phyloP scores from a whole-genome alignment of 2,113 vertebrate species.

The Passer montanus region DNA sequence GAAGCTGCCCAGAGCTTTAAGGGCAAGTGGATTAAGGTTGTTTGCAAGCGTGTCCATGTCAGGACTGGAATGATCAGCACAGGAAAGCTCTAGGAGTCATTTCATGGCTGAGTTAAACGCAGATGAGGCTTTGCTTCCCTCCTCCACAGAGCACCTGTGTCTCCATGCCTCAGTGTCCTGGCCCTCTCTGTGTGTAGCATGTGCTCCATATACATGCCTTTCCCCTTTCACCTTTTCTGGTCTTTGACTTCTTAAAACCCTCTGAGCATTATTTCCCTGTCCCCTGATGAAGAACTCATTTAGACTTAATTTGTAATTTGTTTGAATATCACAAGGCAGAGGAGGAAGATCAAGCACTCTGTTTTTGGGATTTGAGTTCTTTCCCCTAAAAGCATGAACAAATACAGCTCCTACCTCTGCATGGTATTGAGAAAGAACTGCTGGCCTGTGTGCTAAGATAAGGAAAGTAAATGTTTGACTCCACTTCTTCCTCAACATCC shows the following conservation, averaged over 20 bases:
- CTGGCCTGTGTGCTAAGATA: not conserved
- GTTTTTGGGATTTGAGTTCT: not conserved
- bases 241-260: not conserved
- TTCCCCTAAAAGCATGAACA: not conserved
- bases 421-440: not conserved
- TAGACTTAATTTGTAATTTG: not conserved
- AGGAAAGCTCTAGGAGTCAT: slow-evolving; percentile 35
- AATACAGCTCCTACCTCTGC: not conserved
- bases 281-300: not conserved
- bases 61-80: not conserved
- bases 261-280: not conserved
- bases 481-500: not conserved
- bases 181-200: not conserved
- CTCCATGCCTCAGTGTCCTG: slow-evolving; percentile 27
- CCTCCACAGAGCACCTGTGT: slow-evolving; percentile 50
- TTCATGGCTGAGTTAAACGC: slow-evolving; percentile 57
- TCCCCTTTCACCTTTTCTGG: not conserved
- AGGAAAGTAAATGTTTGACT: not conserved
- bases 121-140: slow-evolving; percentile 37
- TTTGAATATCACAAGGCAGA: not conserved
- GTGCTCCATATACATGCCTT: not conserved
- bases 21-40: not conserved
- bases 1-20: not conserved
- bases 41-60: not conserved
- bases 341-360: not conserved